Conservation (phyloP, 2,888 invertebrate genomes). For the Resseliella maxima region DNA sequence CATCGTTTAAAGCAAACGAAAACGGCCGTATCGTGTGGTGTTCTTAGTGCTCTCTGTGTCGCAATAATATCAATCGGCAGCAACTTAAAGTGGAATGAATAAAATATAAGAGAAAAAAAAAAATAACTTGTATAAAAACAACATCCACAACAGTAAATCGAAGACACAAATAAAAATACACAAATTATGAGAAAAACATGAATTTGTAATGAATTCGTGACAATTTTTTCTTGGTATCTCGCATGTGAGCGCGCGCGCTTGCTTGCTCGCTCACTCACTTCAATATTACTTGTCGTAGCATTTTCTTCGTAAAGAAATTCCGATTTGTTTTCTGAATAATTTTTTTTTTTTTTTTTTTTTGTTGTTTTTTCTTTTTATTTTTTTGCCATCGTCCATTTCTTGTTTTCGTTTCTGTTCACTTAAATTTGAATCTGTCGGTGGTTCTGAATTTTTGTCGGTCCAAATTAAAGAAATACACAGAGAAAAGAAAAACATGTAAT, state of each 20-base stretch:
- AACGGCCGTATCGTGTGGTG: not conserved
- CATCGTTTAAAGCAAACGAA: not conserved
- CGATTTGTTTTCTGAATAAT: too few species aligned
- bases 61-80: slow-evolving; percentile 38
- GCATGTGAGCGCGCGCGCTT: not conserved
- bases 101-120: not conserved
- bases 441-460: too few species aligned
- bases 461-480: not conserved
- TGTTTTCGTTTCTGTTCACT: slow-evolving; percentile 1
- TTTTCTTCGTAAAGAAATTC: not conserved
- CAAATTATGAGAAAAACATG: slow-evolving; percentile 55
- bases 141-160: slow-evolving; percentile 38
- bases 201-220: slow-evolving; percentile 53
- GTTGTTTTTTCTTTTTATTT: too few species aligned
- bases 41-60: too few species aligned
- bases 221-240: not conserved
- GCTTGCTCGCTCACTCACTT: not conserved
- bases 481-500: not conserved
- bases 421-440: slow-evolving; percentile 2
- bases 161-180: slow-evolving; percentile 47
- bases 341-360: too few species aligned
- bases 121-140: not conserved
- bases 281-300: not conserved
- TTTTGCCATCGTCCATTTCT: not conserved
- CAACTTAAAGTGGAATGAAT: not conserved